Evolutionary conservation across 1,140 invertebrate genomes (phyloP).

Genomic region (Papilio helenus): DNA sequence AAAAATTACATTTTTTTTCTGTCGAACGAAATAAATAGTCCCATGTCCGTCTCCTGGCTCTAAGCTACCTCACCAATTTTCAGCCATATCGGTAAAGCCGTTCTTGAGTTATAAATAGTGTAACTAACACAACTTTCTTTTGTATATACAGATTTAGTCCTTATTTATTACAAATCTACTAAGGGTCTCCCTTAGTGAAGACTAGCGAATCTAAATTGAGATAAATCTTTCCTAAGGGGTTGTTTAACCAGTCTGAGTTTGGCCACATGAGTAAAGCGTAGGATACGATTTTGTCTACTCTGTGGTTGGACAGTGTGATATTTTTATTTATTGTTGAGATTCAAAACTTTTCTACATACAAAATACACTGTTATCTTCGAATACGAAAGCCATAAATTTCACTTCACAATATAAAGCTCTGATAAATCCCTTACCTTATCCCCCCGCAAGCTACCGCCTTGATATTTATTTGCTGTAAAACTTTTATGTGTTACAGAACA

Average conservation of each 20-base stretch:
- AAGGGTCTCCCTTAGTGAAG: no score
- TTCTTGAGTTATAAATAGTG: no score
- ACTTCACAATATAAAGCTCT: constrained; percentile 16
- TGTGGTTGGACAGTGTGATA: neutral
- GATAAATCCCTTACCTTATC: constrained; percentile 18
- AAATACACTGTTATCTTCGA: neutral
- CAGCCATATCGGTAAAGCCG: no score
- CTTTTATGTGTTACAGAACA: constrained; percentile 19
- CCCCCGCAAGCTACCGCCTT: neutral
- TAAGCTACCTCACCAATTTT: no score
- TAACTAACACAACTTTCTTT: no score
- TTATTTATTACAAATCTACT: no score
- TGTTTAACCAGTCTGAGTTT: neutral
- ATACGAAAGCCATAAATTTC: constrained; percentile 6
- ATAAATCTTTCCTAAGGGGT: neutral
- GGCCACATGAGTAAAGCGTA: no score
- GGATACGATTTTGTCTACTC: no score
- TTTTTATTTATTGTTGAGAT: neutral
- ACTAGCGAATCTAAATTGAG: neutral
- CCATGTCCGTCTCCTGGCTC: no score
- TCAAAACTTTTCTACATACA: neutral
- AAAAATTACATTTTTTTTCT: no score
- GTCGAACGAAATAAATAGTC: no score
- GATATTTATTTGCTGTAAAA: constrained; percentile 34
- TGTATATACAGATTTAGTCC: no score